A percentile compares a stretch with the other conserved stretches of the same genome.
Evolutionary conservation across 2,113 vertebrate species (phyloP).

Genomic region (Ellobius talpinus): DNA sequence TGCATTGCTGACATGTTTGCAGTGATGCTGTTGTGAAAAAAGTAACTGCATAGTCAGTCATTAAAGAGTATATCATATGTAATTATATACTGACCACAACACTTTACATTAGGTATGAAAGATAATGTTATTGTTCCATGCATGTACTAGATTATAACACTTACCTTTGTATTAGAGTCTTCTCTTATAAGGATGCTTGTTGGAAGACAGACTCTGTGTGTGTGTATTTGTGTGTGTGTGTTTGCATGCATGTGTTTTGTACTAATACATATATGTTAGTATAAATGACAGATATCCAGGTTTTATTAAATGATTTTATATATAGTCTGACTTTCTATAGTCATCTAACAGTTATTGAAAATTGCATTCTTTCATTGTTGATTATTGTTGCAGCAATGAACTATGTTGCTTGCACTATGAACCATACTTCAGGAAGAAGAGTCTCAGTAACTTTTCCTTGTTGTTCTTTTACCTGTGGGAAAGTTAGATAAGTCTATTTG

Average conservation of each 20-base stretch:
- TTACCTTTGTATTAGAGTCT: background rate
- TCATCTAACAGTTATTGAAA: background rate
- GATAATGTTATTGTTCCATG: background rate
- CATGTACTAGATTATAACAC: background rate
- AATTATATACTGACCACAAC: background rate
- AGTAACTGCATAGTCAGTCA: too few species aligned
- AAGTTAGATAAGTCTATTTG: background rate
- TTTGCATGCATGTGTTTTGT: too few species aligned
- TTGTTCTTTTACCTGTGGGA: background rate
- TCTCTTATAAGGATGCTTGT: too few species aligned
- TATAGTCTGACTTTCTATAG: background rate
- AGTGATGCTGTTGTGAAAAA: background rate
- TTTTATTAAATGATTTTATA: background rate
- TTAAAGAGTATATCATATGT: too few species aligned
- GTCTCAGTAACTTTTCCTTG: background rate
- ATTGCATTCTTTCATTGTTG: background rate
- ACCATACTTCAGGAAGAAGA: background rate
- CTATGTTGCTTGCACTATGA: background rate
- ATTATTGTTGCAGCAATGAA: background rate
- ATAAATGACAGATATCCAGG: too few species aligned
- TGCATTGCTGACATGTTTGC: background rate
- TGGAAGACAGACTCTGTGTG: too few species aligned
- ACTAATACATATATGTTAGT: too few species aligned
- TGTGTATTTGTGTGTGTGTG: too few species aligned
- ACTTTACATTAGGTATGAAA: background rate